Percentiles rank a stretch among this genome's conserved stretches.
phyloP scores from a whole-genome alignment of 2,888 invertebrate genomes.

The Caenorhabditis sp. region DNA sequence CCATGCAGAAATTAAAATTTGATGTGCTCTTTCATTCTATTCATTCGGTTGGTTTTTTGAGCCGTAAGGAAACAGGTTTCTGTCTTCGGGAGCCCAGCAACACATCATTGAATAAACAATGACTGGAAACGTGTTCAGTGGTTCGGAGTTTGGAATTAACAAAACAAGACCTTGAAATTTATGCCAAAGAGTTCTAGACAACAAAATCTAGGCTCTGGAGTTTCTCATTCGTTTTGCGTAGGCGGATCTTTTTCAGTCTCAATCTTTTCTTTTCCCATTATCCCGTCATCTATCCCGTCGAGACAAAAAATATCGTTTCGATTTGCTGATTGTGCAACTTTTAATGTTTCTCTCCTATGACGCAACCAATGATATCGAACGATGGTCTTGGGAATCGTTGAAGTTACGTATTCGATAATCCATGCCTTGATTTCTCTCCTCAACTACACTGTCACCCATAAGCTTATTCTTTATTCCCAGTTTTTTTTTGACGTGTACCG shows the following conservation, averaged over 20 bases:
- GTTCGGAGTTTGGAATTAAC: not conserved
- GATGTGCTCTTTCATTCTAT: conserved; percentile 26
- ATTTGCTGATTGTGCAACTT: conserved; percentile 15
- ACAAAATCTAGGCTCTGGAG: not conserved
- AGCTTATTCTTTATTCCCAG: not conserved
- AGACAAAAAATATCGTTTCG: conserved; percentile 19
- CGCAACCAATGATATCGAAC: conserved; percentile 14
- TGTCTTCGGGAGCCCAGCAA: conserved; percentile 2
- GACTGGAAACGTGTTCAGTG: conserved; percentile 4
- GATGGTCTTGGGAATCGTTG: not conserved
- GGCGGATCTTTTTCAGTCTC: not conserved
- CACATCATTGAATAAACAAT: conserved; percentile 33
- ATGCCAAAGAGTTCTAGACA: not conserved
- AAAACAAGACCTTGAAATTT: not conserved
- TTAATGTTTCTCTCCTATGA: conserved; percentile 15
- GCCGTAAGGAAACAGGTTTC: conserved; percentile 17
- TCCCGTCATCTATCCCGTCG: not conserved
- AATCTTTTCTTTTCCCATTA: conserved; percentile 9
- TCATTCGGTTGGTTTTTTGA: conserved; percentile 36
- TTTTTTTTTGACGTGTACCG: conserved; percentile 12
- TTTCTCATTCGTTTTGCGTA: not conserved
- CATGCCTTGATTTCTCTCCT: not conserved
- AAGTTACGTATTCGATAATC: conserved; percentile 35
- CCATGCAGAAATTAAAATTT: conserved; percentile 41
- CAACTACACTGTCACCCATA: conserved; percentile 27